Percentiles rank a stretch among this genome's conserved stretches.
phyloP scores from a whole-genome alignment of 2,888 invertebrate species.

The Drosophila anomelani region DNA sequence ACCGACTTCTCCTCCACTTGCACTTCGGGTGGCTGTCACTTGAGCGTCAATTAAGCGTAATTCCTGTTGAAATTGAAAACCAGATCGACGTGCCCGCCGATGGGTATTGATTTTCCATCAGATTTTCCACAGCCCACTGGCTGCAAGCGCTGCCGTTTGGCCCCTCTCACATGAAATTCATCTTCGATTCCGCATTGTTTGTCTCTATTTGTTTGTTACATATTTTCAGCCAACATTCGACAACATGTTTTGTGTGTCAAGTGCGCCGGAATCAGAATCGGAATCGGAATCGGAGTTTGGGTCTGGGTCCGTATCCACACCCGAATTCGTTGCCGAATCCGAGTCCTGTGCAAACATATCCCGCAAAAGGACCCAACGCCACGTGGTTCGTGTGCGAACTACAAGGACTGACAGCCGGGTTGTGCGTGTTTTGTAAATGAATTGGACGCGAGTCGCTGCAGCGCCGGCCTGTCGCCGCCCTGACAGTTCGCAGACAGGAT shows the following conservation, averaged over 20 bases:
- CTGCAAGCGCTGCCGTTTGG: not conserved
- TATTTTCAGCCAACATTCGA: slow-evolving; percentile 55
- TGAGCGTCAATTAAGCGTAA: slow-evolving; percentile 51
- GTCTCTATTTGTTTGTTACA: slow-evolving; percentile 47
- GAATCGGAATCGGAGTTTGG: slow-evolving; percentile 27
- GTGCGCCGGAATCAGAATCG: slow-evolving; percentile 47
- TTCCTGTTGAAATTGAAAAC: slow-evolving; percentile 51
- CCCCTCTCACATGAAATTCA: slow-evolving; percentile 2
- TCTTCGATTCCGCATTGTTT: slow-evolving; percentile 28
- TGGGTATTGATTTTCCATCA: slow-evolving; percentile 54
- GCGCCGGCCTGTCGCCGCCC: slow-evolving; percentile 59
- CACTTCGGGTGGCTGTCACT: slow-evolving; percentile 46
- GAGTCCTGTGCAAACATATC: slow-evolving; percentile 62
- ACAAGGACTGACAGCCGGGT: slow-evolving; percentile 33
- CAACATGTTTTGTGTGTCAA: slow-evolving; percentile 68
- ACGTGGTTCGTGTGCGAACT: slow-evolving; percentile 24
- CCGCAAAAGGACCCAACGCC: slow-evolving; percentile 15
- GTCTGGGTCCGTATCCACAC: slow-evolving; percentile 7
- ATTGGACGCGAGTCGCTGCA: slow-evolving; percentile 49
- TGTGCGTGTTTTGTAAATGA: slow-evolving; percentile 57
- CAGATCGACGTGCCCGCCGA: slow-evolving; percentile 41
- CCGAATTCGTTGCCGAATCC: slow-evolving; percentile 5
- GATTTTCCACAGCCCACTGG: slow-evolving; percentile 11
- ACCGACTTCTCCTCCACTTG: not conserved
- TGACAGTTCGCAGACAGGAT: slow-evolving; percentile 57